phyloP scores from a whole-genome alignment of 2,797 vertebrate genomes.

The Lindbergichthys nudifrons region DNA sequence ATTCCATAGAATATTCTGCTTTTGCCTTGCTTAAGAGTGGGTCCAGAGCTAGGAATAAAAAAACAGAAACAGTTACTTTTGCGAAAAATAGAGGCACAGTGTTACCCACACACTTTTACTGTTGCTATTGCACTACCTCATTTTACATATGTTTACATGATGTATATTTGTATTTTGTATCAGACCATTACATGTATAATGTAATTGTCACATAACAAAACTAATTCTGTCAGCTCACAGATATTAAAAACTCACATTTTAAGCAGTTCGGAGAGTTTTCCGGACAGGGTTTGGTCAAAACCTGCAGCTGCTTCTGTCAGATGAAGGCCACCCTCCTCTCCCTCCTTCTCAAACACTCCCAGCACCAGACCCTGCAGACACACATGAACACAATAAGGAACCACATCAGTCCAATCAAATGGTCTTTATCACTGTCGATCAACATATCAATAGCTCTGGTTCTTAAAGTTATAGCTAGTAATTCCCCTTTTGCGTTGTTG shows the following conservation, averaged over 20 bases:
- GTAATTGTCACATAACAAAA: not conserved
- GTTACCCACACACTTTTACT: too few species aligned
- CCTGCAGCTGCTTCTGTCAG: constrained; percentile 88
- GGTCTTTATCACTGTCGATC: not conserved
- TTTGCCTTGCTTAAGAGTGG: constrained; percentile 93
- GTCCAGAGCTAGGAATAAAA: constrained; percentile 88
- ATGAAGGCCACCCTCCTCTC: constrained; percentile 75
- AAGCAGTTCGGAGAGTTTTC: constrained; percentile 91
- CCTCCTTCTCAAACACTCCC: constrained; percentile 89
- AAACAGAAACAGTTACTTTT: constrained; percentile 1
- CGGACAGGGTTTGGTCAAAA: constrained; percentile 88
- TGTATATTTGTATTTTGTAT: not conserved
- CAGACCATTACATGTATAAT: not conserved
- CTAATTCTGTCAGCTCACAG: not conserved
- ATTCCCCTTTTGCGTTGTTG: too few species aligned
- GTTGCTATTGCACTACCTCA: too few species aligned
- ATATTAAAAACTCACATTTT: constrained; percentile 83
- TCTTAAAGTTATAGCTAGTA: too few species aligned
- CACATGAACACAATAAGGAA: not conserved
- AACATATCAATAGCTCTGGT: not conserved
- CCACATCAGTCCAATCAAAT: not conserved
- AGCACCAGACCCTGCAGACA: constrained; percentile 90
- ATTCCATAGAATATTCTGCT: constrained; percentile 92
- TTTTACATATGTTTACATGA: not conserved
- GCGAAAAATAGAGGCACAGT: not conserved